Percentiles rank a stretch among this genome's conserved stretches.
These are phyloP conservation scores for Corapipo altera DNA, from an alignment of 2,113 vertebrate genomes.

Conservation along the genomic window DNA sequence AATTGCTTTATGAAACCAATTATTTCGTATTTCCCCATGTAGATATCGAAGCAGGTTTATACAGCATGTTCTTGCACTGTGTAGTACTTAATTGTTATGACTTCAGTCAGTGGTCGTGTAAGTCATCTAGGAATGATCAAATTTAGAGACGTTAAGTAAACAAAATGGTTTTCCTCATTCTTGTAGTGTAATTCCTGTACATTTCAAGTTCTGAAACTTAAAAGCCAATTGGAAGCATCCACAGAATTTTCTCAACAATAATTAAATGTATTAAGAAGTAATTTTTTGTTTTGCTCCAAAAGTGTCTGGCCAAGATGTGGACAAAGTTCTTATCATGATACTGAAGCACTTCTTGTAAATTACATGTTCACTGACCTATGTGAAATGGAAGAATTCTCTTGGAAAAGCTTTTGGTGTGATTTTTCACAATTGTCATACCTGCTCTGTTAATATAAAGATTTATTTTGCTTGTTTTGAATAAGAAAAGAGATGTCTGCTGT, in stretches of 20 bases:
- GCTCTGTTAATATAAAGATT: neutral
- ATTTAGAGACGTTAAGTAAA: neutral
- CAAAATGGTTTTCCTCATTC: neutral
- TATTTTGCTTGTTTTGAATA: neutral
- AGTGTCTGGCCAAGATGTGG: neutral
- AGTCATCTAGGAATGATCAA: neutral
- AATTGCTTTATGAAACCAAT: neutral
- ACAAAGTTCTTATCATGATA: neutral
- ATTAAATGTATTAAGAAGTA: neutral
- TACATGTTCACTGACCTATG: neutral
- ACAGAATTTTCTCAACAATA: neutral
- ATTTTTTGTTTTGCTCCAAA: neutral
- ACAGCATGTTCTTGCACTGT: neutral
- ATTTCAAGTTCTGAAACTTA: neutral
- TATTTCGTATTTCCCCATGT: neutral
- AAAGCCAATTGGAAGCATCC: neutral
- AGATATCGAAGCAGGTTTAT: neutral
- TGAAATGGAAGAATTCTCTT: neutral
- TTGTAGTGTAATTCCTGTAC: neutral
- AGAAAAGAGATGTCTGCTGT: neutral
- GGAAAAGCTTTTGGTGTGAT: neutral
- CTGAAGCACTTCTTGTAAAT: neutral
- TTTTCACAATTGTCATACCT: neutral
- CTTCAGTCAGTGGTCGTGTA: neutral
- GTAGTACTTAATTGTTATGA: neutral